Percentiles rank a stretch among this genome's conserved stretches.
These are phyloP conservation scores for Maconellicoccus hirsutus DNA, from an alignment of 1,140 invertebrate species.

Conservation along the genomic window DNA sequence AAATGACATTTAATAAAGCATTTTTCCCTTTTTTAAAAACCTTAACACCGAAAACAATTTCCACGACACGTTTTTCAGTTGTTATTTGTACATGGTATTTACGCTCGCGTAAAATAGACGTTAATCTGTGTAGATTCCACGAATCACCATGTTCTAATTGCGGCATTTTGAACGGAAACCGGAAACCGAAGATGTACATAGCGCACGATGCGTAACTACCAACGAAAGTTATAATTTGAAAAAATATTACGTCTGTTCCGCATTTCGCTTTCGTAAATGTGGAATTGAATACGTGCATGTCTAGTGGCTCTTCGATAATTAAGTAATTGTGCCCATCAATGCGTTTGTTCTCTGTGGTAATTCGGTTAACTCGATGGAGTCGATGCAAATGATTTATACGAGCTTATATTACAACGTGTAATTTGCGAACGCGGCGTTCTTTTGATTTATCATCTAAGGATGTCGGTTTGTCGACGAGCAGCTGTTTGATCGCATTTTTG, in stretches of 20 bases:
- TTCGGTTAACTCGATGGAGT: not conserved
- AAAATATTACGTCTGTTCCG: constrained; percentile 3
- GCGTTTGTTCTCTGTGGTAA: not conserved
- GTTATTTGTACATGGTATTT: too few species aligned
- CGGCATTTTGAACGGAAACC: not conserved
- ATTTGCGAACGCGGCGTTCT: not conserved
- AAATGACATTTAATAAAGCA: too few species aligned
- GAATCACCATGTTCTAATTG: constrained; percentile 3
- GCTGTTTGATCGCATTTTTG: too few species aligned
- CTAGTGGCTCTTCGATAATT: not conserved
- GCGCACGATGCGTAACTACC: constrained; percentile 1
- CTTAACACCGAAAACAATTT: too few species aligned
- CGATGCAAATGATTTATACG: too few species aligned
- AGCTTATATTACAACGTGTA: not conserved
- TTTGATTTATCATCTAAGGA: not conserved
- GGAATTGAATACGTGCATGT: not conserved
- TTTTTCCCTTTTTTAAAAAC: too few species aligned
- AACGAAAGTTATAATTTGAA: constrained; percentile 10
- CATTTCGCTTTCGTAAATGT: not conserved
- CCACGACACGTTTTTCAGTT: too few species aligned
- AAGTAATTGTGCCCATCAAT: not conserved
- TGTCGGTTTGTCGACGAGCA: not conserved
- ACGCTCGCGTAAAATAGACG: too few species aligned
- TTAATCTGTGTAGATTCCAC: not conserved
- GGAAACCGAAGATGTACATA: constrained; percentile 3